Evolutionary conservation across 1,140 invertebrate genomes (phyloP).

Genomic region (Drosophila kohkoa): DNA sequence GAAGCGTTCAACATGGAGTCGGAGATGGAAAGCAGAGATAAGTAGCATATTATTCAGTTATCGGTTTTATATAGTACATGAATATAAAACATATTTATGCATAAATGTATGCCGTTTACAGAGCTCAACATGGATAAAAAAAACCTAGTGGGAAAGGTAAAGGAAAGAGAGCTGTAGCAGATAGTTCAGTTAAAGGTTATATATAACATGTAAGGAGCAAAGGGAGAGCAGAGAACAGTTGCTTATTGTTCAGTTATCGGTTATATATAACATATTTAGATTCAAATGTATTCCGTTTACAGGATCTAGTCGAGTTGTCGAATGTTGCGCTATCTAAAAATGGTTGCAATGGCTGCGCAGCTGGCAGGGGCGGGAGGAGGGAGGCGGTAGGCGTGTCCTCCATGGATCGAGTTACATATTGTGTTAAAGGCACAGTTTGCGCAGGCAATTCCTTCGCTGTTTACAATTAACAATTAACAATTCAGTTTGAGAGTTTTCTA

Average conservation of each 20-base stretch:
- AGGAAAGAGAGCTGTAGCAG: no score
- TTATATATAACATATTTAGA: background rate
- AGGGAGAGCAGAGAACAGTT: no score
- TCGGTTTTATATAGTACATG: background rate
- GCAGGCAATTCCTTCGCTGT: background rate
- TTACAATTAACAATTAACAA: slow-evolving; percentile 18
- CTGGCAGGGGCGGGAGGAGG: background rate
- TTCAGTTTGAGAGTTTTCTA: background rate
- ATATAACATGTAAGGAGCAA: background rate
- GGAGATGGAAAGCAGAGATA: background rate
- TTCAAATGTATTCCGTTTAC: background rate
- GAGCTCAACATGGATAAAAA: no score
- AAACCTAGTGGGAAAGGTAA: no score
- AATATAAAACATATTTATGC: background rate
- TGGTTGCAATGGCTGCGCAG: slow-evolving; percentile 34
- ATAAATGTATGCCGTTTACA: no score
- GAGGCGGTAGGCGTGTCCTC: background rate
- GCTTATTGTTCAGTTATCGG: no score
- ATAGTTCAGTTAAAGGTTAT: background rate
- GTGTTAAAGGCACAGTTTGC: slow-evolving; percentile 42
- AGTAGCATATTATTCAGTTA: background rate
- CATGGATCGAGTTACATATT: slow-evolving; percentile 5
- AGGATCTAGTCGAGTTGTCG: slow-evolving; percentile 5
- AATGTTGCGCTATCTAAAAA: slow-evolving; percentile 8
- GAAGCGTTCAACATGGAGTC: background rate